Base-by-base conservation (phyloP, 2,113 vertebrate species). In the Paedocypris sp. region DNA sequence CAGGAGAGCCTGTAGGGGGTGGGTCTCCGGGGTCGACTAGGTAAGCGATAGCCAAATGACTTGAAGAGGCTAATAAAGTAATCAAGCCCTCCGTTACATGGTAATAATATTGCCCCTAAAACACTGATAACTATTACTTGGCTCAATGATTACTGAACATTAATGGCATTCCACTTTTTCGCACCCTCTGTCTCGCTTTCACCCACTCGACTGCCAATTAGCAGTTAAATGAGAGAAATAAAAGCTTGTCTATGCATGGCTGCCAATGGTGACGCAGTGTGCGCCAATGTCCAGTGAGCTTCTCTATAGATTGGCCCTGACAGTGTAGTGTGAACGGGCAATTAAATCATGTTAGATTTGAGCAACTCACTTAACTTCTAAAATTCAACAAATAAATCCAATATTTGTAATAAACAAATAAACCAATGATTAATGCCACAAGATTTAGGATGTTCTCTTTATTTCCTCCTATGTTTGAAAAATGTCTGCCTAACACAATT, bases 31-130 rank as follows among this genome's bases (percentile, higher is more conserved):
- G 79, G 81, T 80, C 73, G 77, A 60, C 62, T 71, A 48, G 45
- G 77, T 82, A 82, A 85, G 82, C 70, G 75, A 74, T 78, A 82
- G 78, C 79, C 62, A 39, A 84, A 85, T 78, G 80, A 83, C 80
- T 87, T 80, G 77, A 83, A 84, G 77, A 79, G 80, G 73, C 82
- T 83, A 82, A 85, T 86, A 84, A 84, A 82, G 82, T 83, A 76
- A 87, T 87, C 78, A 83, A 76, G 81, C 65, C 81, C 79, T 85
- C 80, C 65, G 79, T 86, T 84, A 88, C 84, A 85, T 77, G 81
- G 75, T 74, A 73, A 82, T 88, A 83, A 85, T 77, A 82, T 79
- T 83, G 73, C 72, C 79, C 78, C 80, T 84, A 82, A 85, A 85
- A 87, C 79, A 83, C 80, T 77, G 79, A 82, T 79, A 80, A 84